Evolutionary conservation across 2,888 invertebrate genomes (phyloP), one percentile per base, ranked within the genome.

Genomic region (Sisyra nigra): DNA sequence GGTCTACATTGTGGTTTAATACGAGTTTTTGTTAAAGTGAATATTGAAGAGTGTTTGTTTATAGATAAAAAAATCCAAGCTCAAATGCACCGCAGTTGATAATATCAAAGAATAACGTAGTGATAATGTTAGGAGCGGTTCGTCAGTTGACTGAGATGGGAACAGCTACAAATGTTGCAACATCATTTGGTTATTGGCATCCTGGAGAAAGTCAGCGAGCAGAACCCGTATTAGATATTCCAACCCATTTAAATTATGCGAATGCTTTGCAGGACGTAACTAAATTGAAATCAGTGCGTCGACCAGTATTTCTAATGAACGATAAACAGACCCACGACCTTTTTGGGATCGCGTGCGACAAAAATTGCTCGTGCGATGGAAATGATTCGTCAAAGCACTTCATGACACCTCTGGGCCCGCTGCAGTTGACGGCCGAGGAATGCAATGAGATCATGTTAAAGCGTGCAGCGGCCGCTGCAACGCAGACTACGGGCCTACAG

Each of bases 401-500:
- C 56, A 74, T 76, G 72, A 76, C 79, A 47, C 78, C 80, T 3
- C 65, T 80, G 42, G 81, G 81, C 37, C 79, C 80, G 6, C 66
- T 81, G 48, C 80, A 81, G 55, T 62, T 81, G 13, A 81, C 80
- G 1, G 77, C 78, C 2, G 81, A 81, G 58, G 80, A 81, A 68
- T 81, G 80, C 64, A 80, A 80, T 60, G 80, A 81, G 61, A 80
- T 81, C 48, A 63, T 81, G 50, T 78, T 81, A 75, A 81, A 81
- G 56, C 64, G 81, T 49, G 81, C 81, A 1, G 66, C 80, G 1
- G 80, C 79, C 50, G 69, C 71, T 31, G 48, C 46, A 33, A 45
- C 45, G 19, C 61, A 67, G 0, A 66, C 68, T 1, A 68, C 68
- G 50, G 51, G 67, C 30, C 67, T 65, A 50, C 67, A 67, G 41